A percentile compares a stretch with the other conserved stretches of the same genome.
Conservation (phyloP, 53 echinoderm and acorn worm genomes). For the Temnopleurus reevesii region DNA sequence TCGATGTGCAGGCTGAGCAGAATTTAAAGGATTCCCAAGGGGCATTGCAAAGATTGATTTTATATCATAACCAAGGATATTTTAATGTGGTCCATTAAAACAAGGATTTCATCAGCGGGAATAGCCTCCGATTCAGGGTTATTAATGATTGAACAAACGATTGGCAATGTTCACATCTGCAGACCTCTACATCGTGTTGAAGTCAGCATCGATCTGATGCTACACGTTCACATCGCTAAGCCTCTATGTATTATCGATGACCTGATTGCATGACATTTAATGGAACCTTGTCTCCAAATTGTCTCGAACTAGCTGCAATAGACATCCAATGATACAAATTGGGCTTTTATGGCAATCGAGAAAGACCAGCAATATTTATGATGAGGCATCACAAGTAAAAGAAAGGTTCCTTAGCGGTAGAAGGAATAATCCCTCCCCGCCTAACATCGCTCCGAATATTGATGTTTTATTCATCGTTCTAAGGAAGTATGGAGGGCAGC, state of each 20-base stretch:
- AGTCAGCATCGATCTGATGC: neutral
- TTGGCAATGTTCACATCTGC: no score
- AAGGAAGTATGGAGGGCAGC: neutral
- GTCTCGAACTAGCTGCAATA: conserved; percentile 15
- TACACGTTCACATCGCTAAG: neutral
- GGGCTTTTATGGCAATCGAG: conserved; percentile 22
- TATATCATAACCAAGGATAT: no score
- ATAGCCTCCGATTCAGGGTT: no score
- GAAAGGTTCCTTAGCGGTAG: conserved; percentile 3
- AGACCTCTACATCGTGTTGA: no score
- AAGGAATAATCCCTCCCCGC: conserved; percentile 5
- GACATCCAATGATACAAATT: conserved; percentile 12
- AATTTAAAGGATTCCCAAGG: no score
- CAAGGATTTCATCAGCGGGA: no score
- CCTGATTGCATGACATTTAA: conserved; percentile 5
- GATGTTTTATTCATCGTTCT: conserved; percentile 19
- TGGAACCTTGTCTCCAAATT: conserved; percentile 25
- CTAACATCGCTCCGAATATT: neutral
- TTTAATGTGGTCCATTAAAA: no score
- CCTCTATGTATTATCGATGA: neutral
- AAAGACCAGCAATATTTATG: conserved; percentile 20
- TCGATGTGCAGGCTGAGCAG: no score
- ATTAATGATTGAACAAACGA: no score
- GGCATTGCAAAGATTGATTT: no score
- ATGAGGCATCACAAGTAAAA: neutral